Base-by-base conservation (phyloP, 2,888 invertebrate species). In the Dynastes grantii region DNA sequence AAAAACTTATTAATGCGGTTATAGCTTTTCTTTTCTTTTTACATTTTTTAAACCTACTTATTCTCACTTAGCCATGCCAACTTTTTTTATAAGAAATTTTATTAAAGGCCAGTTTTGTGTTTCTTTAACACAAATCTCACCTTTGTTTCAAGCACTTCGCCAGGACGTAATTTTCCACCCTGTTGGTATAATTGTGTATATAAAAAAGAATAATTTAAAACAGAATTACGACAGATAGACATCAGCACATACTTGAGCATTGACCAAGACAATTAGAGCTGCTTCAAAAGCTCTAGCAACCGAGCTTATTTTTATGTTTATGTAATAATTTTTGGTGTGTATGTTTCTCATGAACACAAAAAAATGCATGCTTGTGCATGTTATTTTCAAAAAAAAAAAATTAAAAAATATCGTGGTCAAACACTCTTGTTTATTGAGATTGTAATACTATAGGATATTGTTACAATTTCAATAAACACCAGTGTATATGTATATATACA, bases 91-190 rank as follows among this genome's bases (percentile, higher is more conserved):
- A 22, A 55, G 16, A 55, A 51, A 55, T 16, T 73, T 55, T 29
- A 55, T 79, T 76, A 27, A 88, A 88, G 88, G 88, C 88, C 88
- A 86, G 88, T 85, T 88, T 88, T 89, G 88, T 88, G 88, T 87
- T 82, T 71, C 16, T 53, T 29, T 37, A 90, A 91, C 91, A 91
- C 91, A 92, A 92, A 91, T 91, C 92, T 92, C 92, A 94, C 94
- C 94, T 94, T 94, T 89, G 91, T 90, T 89, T 94, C 94, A 89
- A 92, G 90, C 88, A 94, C 92, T 91, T 94, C 94, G 90, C 94
- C 94, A 88, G 94, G 94, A 90, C 94, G 94, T 90, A 94, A 93
- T 90, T 91, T 93, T 90, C 92, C 92, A 90, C 91, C 92, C 92
- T 93, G 92, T 89, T 90, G 90, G 91, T 90, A 91, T 65, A 80